Conservation (phyloP, 1,140 invertebrate species). For the Drosophila hydei region DNA sequence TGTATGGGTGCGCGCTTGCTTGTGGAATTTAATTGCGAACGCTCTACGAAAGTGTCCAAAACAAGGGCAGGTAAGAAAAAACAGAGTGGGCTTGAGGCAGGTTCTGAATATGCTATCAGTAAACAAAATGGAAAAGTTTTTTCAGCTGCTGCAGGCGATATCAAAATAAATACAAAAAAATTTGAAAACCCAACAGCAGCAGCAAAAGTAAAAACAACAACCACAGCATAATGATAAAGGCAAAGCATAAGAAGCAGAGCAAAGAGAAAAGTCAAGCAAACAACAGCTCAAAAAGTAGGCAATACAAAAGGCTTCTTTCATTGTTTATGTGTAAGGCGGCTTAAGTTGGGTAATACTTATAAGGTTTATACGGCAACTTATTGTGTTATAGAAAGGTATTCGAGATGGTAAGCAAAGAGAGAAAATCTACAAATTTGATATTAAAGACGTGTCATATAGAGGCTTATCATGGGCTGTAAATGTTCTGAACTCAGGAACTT, state of each 20-base stretch:
- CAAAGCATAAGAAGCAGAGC: slow-evolving; percentile 2
- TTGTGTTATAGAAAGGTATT: neutral
- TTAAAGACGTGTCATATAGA: no score
- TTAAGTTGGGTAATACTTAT: neutral
- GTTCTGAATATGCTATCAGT: slow-evolving; percentile 8
- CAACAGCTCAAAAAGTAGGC: slow-evolving; percentile 23
- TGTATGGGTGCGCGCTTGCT: neutral
- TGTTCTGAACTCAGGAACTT: no score
- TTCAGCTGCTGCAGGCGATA: slow-evolving; percentile 24
- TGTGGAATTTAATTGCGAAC: slow-evolving; percentile 40
- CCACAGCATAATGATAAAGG: neutral
- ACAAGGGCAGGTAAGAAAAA: slow-evolving; percentile 14
- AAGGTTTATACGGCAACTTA: slow-evolving; percentile 7
- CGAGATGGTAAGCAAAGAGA: no score
- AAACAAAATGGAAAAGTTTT: slow-evolving; percentile 36
- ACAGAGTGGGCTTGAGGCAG: neutral
- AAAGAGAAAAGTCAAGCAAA: slow-evolving; percentile 39
- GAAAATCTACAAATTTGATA: neutral
- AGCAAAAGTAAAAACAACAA: neutral
- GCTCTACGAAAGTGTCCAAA: slow-evolving; percentile 1
- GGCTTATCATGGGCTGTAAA: no score
- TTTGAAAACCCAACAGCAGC: slow-evolving; percentile 20
- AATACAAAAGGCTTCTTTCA: slow-evolving; percentile 22
- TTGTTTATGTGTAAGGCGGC: slow-evolving; percentile 21
- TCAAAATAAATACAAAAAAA: slow-evolving; percentile 34